A percentile compares a stretch with the other conserved stretches of the same genome.
phyloP scores from a whole-genome alignment of 1,140 invertebrate species.

The Euura lappo region DNA sequence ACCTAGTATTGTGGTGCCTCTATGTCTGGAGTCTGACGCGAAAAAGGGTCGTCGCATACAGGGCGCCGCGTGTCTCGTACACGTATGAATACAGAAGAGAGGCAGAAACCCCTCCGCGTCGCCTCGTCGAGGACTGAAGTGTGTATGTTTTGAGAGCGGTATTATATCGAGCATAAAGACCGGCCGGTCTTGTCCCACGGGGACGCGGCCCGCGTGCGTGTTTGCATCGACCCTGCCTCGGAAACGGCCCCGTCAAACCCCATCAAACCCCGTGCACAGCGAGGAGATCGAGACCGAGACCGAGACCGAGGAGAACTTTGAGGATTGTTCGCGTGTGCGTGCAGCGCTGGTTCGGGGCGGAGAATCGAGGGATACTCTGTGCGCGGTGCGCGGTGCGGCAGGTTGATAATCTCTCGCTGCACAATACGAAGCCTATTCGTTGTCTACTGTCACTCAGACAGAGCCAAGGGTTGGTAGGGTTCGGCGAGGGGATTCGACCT shows the following conservation, averaged over 20 bases:
- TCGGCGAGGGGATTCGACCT: background rate
- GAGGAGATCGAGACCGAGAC: background rate
- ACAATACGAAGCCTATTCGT: background rate
- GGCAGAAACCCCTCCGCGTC: conserved; percentile 35
- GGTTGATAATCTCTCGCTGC: background rate
- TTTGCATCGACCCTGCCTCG: conserved; percentile 27
- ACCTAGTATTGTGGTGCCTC: background rate
- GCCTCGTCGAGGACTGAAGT: conserved; percentile 42
- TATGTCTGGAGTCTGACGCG: background rate
- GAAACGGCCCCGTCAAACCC: conserved; percentile 27
- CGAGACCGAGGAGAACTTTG: background rate
- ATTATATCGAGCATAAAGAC: conserved; percentile 64
- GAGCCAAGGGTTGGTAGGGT: background rate
- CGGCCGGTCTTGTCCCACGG: conserved; percentile 55
- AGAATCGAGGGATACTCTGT: no score
- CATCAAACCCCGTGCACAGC: conserved; percentile 21
- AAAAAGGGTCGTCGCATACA: background rate
- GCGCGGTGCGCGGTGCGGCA: background rate
- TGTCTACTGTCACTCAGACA: conserved; percentile 1
- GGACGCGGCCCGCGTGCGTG: conserved; percentile 48
- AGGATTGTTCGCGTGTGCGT: no score
- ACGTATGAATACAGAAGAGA: background rate
- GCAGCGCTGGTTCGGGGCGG: no score
- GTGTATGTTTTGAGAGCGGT: conserved; percentile 62
- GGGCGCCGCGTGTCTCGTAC: no score